Evolutionary conservation across 1,140 invertebrate species (phyloP), one percentile per base, ranked within the genome.

Genomic region (Aphis craccivora): DNA sequence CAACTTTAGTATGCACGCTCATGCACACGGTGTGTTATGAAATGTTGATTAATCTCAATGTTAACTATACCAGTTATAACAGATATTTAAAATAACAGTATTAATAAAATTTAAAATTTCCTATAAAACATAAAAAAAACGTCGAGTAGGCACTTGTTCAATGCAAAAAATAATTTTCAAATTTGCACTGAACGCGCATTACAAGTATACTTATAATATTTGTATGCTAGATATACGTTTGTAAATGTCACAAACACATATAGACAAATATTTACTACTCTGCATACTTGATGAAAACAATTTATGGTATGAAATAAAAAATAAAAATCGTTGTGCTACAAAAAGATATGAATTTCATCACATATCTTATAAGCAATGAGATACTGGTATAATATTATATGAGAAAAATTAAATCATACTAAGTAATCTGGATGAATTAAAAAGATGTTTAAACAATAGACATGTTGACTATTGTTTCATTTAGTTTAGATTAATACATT

Each of bases 11-110:
- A 40, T 55, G 25, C 43, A 48, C 48, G 11, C 14, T 40, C 6
- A 37, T 37, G 22, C 40, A 51, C 48, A 43, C 30, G 30, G 37
- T 43, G 40, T 55, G 18, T 92, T 84, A 84, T 83, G 91, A 83
- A 92, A 92, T 81, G 35, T 76, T 48, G 90, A 91, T 91, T 76
- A 91, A 91, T 91, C 90, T 48, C 67, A 76, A 91, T 91, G 90
- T 91, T 40, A 14, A 40, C n/a, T 43, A 45, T 90, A 45, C 89
- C 3, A 53, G 51, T 60, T 76, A 81, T 20, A 67, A n/a, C 18
- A 43, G 40, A 91, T 53, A 83, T 86, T 40, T 35, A 22, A 25
- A 51, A 76, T 37, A 37, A 88, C n/a, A 35, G 37, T 51, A 51
- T 51, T 88, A 37, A 37, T 35, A 53, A 20, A 48, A 53, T 51